Base-by-base conservation (phyloP, 2,113 vertebrate species). In the Lutjanus erythropterus region DNA sequence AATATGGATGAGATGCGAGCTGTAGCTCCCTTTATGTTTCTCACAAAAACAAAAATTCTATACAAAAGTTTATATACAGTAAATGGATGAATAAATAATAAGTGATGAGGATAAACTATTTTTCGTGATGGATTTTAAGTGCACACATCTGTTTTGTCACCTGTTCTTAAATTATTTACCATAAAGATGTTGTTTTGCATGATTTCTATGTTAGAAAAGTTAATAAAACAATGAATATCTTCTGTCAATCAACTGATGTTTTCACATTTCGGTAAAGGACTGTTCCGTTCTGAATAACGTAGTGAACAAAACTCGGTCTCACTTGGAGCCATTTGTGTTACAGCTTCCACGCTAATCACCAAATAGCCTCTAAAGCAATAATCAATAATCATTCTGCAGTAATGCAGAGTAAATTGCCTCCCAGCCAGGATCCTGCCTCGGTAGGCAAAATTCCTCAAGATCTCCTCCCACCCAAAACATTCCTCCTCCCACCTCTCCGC, bases 371-470 rank as follows among this genome's bases (percentile, higher is more conserved):
- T 47, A 21, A 42, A 75, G 66, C 19, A 35, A 39, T 15, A 12
- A 55, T 67, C 33, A 73, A 53, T 55, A 9, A 21, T 29, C 39
- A 35, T 29, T 18, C 1, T 19, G 11, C n/a, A 39, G 37, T 35
- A 31, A 35, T 11, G 9, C 53, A 19, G 29, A 44, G 3, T 4
- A 21, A 44, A 14, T 39, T 2, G 2, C 16, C 31, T 11, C 25
- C 18, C 1, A 0, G 10, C 19, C 42, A 41, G 58, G 46, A 71
- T 73, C 14, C 60, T 67, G 78, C 23, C 12, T 61, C 25, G 18
- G 18, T 37, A 31, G 49, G 64, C 42, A 16, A 64, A 79, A 80
- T 86, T 65, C 71, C 60, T 29, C 23, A 50, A 49, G 55, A 66
- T 25, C 25, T 53, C 37, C 10, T 72, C 71, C 67, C 5, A 46